These are phyloP conservation scores for Ditylenchus weischeri DNA, from an alignment of 2,888 invertebrate genomes.

Conservation along the genomic window DNA sequence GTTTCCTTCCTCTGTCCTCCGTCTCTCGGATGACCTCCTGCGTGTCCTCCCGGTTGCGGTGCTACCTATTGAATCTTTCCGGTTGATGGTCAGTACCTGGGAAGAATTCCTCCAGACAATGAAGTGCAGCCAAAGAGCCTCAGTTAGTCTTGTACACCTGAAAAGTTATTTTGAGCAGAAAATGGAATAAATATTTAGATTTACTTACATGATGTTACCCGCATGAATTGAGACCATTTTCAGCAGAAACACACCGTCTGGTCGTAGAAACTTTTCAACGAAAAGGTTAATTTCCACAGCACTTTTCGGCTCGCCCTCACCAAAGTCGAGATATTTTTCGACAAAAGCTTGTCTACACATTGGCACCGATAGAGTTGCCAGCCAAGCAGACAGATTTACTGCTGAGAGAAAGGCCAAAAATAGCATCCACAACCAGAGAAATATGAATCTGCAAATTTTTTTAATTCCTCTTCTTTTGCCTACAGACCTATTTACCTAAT, in stretches of 20 bases:
- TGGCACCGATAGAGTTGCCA: slow-evolving; percentile 47
- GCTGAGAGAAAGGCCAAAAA: slow-evolving; percentile 51
- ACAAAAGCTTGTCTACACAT: slow-evolving; percentile 44
- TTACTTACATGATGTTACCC: slow-evolving; percentile 31
- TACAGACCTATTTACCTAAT: too few species aligned
- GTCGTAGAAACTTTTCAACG: slow-evolving; percentile 53
- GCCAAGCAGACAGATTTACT: slow-evolving; percentile 57
- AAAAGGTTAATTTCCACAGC: slow-evolving; percentile 39
- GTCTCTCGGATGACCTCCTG: slow-evolving; percentile 1
- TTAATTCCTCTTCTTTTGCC: too few species aligned
- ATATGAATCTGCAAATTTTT: slow-evolving; percentile 42
- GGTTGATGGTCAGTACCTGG: slow-evolving; percentile 23
- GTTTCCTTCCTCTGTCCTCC: background rate
- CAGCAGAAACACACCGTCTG: slow-evolving; percentile 53
- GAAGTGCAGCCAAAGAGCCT: slow-evolving; percentile 35
- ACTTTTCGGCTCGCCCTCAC: slow-evolving; percentile 26
- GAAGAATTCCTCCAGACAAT: slow-evolving; percentile 25
- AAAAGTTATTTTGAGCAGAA: slow-evolving; percentile 7
- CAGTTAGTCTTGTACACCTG: slow-evolving; percentile 35
- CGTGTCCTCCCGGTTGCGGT: background rate
- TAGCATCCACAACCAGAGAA: slow-evolving; percentile 59
- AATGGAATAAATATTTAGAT: background rate
- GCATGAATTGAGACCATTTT: slow-evolving; percentile 47
- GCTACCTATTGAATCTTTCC: slow-evolving; percentile 20
- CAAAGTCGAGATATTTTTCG: slow-evolving; percentile 39